A percentile compares a stretch with the other conserved stretches of the same genome.
Evolutionary conservation across 2,113 vertebrate genomes (phyloP).

Genomic region (Neotragus pygmaeus): DNA sequence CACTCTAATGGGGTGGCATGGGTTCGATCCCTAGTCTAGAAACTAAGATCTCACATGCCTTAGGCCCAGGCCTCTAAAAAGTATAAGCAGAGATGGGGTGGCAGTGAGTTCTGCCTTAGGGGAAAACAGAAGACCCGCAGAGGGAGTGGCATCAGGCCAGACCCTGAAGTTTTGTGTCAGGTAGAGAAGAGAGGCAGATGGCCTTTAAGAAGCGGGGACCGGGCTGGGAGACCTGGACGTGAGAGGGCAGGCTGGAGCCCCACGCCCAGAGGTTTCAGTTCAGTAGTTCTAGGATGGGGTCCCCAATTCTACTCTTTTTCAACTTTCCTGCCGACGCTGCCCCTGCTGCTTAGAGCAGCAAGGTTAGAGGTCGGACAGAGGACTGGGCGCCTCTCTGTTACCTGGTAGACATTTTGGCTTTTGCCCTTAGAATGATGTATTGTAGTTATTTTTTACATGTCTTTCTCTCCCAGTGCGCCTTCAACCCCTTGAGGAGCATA

Average conservation of each 20-base stretch:
- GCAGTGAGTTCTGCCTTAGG: neutral
- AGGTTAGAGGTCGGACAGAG: neutral
- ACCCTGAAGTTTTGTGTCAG: neutral
- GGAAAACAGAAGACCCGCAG: neutral
- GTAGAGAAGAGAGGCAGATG: neutral
- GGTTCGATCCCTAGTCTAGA: neutral
- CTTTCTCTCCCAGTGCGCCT: neutral
- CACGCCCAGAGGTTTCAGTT: neutral
- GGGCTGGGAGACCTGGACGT: neutral
- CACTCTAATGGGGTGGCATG: neutral
- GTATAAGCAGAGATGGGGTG: neutral
- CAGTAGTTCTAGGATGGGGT: neutral
- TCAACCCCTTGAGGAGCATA: neutral
- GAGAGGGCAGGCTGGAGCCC: neutral
- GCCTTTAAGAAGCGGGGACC: neutral
- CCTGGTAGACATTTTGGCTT: neutral
- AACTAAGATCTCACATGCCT: neutral
- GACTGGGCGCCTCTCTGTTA: neutral
- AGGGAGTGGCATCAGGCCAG: neutral
- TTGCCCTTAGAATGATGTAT: neutral
- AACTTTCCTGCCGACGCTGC: neutral
- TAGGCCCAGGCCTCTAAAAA: neutral
- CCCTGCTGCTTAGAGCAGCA: neutral
- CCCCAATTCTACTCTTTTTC: neutral
- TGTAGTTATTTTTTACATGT: neutral